Evolutionary conservation across 2,797 vertebrate genomes (phyloP).

Genomic region (Allochrocebus solatus): DNA sequence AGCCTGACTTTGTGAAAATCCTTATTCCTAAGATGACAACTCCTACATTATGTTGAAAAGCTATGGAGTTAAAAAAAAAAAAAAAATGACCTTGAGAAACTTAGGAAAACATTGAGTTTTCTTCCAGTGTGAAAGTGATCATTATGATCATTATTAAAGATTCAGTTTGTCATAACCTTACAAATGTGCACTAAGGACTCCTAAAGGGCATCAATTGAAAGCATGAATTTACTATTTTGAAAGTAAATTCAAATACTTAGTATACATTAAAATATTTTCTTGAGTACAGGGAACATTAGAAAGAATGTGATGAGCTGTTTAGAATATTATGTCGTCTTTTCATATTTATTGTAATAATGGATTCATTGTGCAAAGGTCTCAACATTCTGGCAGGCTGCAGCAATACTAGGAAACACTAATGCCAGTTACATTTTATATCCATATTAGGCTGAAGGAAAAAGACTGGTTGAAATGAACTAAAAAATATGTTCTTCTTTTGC

Average conservation of each 20-base stretch:
- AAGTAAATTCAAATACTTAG: conserved; percentile 59
- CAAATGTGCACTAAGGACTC: neutral
- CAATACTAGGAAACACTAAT: conserved; percentile 63
- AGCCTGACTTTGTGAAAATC: neutral
- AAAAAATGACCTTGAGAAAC: conserved; percentile 20
- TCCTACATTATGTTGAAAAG: neutral
- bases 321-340: conserved; percentile 75
- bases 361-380: conserved; percentile 77
- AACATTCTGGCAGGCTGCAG: conserved; percentile 81
- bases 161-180: neutral
- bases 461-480: conserved; percentile 64
- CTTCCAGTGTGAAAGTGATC: neutral
- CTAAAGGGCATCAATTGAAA: conserved; percentile 26
- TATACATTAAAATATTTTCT: conserved; percentile 53
- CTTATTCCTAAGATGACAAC: neutral
- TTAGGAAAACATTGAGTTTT: neutral
- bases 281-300: conserved; percentile 50
- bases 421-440: conserved; percentile 85
- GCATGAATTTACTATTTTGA: neutral
- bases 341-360: conserved; percentile 82
- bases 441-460: conserved; percentile 85
- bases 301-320: conserved; percentile 72
- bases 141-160: conserved; percentile 10
- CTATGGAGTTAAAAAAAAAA: neutral
- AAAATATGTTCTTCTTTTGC: conserved; percentile 60